Evolutionary conservation across 1,140 invertebrate species (phyloP).

Genomic region (Cyclina sinensis): DNA sequence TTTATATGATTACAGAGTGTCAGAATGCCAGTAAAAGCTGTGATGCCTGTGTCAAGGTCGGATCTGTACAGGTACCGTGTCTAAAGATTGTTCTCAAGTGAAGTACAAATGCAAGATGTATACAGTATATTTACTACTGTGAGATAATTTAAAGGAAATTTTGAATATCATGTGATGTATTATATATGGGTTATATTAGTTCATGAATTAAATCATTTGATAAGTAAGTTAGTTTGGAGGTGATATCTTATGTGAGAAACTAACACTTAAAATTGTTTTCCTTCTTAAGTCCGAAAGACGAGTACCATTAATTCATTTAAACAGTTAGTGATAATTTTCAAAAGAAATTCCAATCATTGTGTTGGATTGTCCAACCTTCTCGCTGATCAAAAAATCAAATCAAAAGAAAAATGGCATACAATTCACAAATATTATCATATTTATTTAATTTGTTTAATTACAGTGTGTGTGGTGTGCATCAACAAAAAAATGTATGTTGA

Average conservation of each 20-base stretch:
- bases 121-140: not conserved
- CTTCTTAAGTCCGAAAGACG: no score
- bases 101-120: no score
- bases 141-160: not conserved
- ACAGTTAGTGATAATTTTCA: no score
- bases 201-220: not conserved
- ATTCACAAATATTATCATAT: no score
- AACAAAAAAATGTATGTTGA: conserved; percentile 71
- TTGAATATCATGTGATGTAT: conserved; percentile 2
- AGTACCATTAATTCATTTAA: no score
- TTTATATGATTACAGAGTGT: conserved; percentile 69
- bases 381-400: no score
- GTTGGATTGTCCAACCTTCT: no score
- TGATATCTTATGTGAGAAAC: no score
- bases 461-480: conserved; percentile 79
- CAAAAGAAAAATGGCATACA: no score
- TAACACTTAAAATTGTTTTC: no score
- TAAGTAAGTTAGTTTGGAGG: no score
- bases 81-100: not conserved
- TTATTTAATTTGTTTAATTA: not conserved
- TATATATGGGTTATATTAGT: not conserved
- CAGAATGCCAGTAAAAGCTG: conserved; percentile 51
- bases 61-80: conserved; percentile 54
- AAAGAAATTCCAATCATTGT: no score
- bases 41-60: conserved; percentile 61